A percentile compares a stretch with the other conserved stretches of the same genome.
These are phyloP conservation scores for Cantharis nigra DNA, from an alignment of 2,888 invertebrate genomes.

Conservation along the genomic window DNA sequence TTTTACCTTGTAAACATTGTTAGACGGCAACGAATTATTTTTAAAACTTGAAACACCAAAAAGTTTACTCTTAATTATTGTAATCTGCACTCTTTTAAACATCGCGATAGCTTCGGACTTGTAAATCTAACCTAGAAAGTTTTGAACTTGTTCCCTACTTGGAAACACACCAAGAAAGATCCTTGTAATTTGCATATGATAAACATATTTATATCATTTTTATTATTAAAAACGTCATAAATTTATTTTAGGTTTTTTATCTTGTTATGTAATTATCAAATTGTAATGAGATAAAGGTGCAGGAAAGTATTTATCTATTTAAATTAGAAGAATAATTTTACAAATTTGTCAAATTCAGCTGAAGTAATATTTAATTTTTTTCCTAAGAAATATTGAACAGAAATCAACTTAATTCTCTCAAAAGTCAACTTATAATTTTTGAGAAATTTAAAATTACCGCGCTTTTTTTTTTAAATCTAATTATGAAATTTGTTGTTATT, in stretches of 20 bases:
- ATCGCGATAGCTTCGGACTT: conserved; percentile 14
- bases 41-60: conserved; percentile 31
- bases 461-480: too few relatives aligned
- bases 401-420: too few relatives aligned
- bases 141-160: not conserved
- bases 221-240: not conserved
- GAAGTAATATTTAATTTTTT: too few relatives aligned
- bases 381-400: too few relatives aligned
- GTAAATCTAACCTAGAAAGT: conserved; percentile 11
- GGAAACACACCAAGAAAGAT: not conserved
- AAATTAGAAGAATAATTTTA: not conserved
- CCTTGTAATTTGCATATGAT: conserved; percentile 1
- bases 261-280: not conserved
- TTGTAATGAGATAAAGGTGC: too few relatives aligned
- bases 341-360: too few relatives aligned
- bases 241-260: not conserved
- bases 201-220: not conserved
- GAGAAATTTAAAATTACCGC: too few relatives aligned
- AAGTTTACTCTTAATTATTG: conserved; percentile 28
- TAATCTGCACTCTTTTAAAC: conserved; percentile 33
- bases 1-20: conserved; percentile 35
- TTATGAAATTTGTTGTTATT: too few relatives aligned
- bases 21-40: conserved; percentile 20
- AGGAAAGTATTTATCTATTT: not conserved
- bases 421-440: too few relatives aligned